A percentile compares a stretch with the other conserved stretches of the same genome.
Conservation (phyloP, 2,888 invertebrate species). For the Eudemis profundana region DNA sequence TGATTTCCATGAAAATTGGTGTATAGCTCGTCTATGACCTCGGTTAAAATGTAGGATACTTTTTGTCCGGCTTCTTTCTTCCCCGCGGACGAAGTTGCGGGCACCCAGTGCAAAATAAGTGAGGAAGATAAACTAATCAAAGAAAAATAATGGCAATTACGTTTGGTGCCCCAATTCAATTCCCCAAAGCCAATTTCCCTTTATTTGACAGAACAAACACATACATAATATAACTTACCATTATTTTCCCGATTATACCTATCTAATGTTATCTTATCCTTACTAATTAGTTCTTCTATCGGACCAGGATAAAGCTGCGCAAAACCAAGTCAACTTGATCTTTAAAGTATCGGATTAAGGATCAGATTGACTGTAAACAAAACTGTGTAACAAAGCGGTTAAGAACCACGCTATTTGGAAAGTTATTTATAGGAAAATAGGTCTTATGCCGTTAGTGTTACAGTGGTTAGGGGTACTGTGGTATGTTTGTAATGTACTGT, state of each 20-base stretch:
- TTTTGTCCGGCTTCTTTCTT: too few relatives aligned
- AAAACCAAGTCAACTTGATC: not conserved
- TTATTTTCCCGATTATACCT: conserved; percentile 27
- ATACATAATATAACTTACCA: conserved; percentile 14
- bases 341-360: not conserved
- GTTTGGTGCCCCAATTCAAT: conserved; percentile 6
- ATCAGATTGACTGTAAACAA: conserved; percentile 13
- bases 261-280: conserved; percentile 40
- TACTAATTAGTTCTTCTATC: conserved; percentile 42
- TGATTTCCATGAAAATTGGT: too few relatives aligned
- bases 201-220: conserved; percentile 1
- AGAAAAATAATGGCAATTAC: not conserved
- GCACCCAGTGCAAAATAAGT: too few relatives aligned
- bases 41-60: too few relatives aligned
- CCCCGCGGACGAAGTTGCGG: too few relatives aligned
- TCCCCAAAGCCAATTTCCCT: conserved; percentile 5
- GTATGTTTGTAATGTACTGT: conserved; percentile 33
- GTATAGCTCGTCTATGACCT: too few relatives aligned
- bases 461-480: not conserved
- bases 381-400: conserved; percentile 22
- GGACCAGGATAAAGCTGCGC: not conserved
- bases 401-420: conserved; percentile 2
- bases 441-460: not conserved
- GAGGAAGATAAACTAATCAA: not conserved
- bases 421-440: conserved; percentile 7